These are phyloP conservation scores for Patella vulgata DNA, from an alignment of 1,140 invertebrate genomes.

Conservation along the genomic window DNA sequence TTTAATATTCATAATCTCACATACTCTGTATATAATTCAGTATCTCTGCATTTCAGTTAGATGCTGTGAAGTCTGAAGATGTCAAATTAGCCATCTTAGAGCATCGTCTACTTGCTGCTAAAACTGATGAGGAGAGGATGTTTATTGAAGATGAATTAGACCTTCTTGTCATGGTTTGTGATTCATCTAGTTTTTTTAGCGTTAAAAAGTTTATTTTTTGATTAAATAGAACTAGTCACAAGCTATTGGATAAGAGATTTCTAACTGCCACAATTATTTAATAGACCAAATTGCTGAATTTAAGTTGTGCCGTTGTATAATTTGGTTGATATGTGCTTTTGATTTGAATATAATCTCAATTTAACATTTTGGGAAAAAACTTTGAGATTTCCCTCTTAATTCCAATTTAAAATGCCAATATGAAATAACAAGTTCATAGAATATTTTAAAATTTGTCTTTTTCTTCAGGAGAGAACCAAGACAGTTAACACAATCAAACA, in stretches of 20 bases:
- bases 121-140: slow-evolving; percentile 26
- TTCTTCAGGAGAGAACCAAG: slow-evolving; percentile 44
- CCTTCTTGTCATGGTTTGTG: slow-evolving; percentile 10
- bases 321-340: background rate
- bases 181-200: background rate
- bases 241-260: background rate
- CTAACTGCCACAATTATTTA: background rate
- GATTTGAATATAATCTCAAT: background rate
- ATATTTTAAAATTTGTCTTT: slow-evolving; percentile 5
- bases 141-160: slow-evolving; percentile 2
- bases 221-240: background rate
- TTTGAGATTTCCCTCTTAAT: background rate
- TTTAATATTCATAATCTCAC: slow-evolving; percentile 1
- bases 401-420: slow-evolving; percentile 1
- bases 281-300: background rate
- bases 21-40: background rate
- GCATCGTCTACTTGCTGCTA: slow-evolving; percentile 40
- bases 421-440: background rate
- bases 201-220: background rate
- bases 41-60: slow-evolving; percentile 40
- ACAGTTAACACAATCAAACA: slow-evolving; percentile 37
- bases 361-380: background rate
- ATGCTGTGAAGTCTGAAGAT: slow-evolving; percentile 63
- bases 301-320: background rate
- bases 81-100: slow-evolving; percentile 63